Base-by-base conservation (phyloP, 2,113 vertebrate genomes). In the Desmodus rotundus region DNA sequence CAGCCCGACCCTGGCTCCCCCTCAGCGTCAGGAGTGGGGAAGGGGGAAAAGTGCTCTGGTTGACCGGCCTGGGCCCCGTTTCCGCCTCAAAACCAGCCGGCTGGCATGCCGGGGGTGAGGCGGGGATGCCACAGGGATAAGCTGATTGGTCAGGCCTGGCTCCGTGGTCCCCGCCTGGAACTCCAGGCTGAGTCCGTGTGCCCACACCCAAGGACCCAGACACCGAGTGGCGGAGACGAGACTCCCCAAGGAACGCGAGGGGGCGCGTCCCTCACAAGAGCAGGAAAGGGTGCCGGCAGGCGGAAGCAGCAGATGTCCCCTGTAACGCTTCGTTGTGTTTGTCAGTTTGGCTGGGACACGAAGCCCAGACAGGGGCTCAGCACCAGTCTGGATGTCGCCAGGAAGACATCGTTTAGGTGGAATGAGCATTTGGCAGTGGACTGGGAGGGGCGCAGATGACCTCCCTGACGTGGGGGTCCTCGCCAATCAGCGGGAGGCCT, bases 1-100 rank as follows among this genome's bases (percentile, higher is more conserved):
- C 26, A 14, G 1, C 36, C 41, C 9, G 14, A 17, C 7, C 54
- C 31, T 4, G 11, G 1, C 6, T 19, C 11, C 6, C 7, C 33
- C n/a, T 4, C 28, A 0, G 0, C 8, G 36, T 9, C 26, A 2
- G 20, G n/a, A 16, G 28, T 7, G 2, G 12, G 2, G 4, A 1
- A 63, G 24, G 28, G 52, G 7, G 6, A 12, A 6, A 1, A 67
- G 38, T 15, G 13, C 45, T 19, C 16, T 10, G 5, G 15, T 0
- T n/a, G 56, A 22, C 20, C 38, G 26, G 4, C 38, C 1, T 13
- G 20, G 31, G 43, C 24, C 20, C 8, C 2, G 7, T 41, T 16
- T 50, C 28, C 9, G 28, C 3, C 56, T 17, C 9, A 33, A 73
- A 50, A 56, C 5, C 3, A 11, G 1, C 20, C 8, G 65, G 11